These are phyloP conservation scores for Zaprionus davidi DNA, from an alignment of 1,140 invertebrate genomes.

Conservation along the genomic window DNA sequence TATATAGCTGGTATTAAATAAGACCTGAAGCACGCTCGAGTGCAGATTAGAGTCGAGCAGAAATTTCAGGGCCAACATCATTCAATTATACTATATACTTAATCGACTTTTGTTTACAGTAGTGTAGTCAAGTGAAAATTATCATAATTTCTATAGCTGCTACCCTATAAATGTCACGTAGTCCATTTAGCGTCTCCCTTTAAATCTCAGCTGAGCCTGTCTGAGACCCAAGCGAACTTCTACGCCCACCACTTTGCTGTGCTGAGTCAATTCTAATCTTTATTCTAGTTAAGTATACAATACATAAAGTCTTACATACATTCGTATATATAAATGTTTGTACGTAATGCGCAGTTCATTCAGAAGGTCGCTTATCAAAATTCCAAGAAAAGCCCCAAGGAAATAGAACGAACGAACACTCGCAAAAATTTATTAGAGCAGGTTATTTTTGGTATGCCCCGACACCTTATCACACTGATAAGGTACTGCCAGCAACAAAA, in stretches of 20 bases:
- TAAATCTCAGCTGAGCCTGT: conserved; percentile 6
- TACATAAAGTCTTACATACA: background rate
- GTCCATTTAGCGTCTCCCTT: conserved; percentile 22
- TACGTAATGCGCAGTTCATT: conserved; percentile 27
- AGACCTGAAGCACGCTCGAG: background rate
- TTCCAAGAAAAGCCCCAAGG: conserved; percentile 56
- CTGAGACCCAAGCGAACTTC: background rate
- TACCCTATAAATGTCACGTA: conserved; percentile 62
- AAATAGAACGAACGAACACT: conserved; percentile 32
- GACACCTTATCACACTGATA: conserved; percentile 10
- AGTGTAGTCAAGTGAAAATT: too few relatives aligned
- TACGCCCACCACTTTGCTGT: background rate
- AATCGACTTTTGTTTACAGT: too few relatives aligned
- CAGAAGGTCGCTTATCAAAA: conserved; percentile 52
- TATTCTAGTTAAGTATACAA: background rate
- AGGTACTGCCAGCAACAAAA: background rate
- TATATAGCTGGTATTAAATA: too few relatives aligned
- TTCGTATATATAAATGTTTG: background rate
- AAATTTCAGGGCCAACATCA: too few relatives aligned
- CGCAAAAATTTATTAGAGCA: conserved; percentile 69
- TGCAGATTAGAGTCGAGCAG: background rate
- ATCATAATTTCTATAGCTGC: too few relatives aligned
- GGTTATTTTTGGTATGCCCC: conserved; percentile 60
- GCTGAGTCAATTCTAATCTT: conserved; percentile 32
- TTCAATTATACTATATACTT: too few relatives aligned